Conservation (phyloP, 2,888 invertebrate genomes). For the Drosophila limbata region DNA sequence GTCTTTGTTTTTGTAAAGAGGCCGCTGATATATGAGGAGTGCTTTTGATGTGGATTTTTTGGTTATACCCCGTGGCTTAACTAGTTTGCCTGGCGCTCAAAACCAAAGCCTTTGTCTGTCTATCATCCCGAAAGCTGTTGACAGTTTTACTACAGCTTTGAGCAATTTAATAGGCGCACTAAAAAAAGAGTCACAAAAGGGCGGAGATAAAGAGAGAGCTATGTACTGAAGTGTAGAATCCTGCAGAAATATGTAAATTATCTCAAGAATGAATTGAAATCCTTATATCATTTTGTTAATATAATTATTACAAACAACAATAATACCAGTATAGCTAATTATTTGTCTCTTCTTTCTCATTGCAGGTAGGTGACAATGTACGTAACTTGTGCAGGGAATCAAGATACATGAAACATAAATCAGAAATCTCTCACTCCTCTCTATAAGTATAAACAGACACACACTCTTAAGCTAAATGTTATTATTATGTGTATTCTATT, state of each 20-base stretch:
- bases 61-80: constrained; percentile 49
- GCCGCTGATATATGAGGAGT: constrained; percentile 54
- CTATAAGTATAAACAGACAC: constrained; percentile 23
- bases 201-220: not conserved
- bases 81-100: constrained; percentile 52
- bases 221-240: not conserved
- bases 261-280: not conserved
- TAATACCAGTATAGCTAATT: not conserved
- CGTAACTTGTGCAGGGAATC: constrained; percentile 63
- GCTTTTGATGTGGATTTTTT: constrained; percentile 57
- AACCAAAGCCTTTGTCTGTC: constrained; percentile 41
- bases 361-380: constrained; percentile 85
- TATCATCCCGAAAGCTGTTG: constrained; percentile 32
- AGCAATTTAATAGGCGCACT: constrained; percentile 37
- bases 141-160: constrained; percentile 22
- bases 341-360: constrained; percentile 60
- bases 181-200: not conserved
- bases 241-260: not conserved
- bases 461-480: constrained; percentile 5
- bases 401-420: not conserved
- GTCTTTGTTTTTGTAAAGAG: constrained; percentile 53
- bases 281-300: too few relatives aligned
- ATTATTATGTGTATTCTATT: constrained; percentile 24
- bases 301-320: not conserved
- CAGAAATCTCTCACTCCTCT: not conserved